Evolutionary conservation across 2,888 invertebrate genomes (phyloP).

Genomic region (Eupithecia exiguata): DNA sequence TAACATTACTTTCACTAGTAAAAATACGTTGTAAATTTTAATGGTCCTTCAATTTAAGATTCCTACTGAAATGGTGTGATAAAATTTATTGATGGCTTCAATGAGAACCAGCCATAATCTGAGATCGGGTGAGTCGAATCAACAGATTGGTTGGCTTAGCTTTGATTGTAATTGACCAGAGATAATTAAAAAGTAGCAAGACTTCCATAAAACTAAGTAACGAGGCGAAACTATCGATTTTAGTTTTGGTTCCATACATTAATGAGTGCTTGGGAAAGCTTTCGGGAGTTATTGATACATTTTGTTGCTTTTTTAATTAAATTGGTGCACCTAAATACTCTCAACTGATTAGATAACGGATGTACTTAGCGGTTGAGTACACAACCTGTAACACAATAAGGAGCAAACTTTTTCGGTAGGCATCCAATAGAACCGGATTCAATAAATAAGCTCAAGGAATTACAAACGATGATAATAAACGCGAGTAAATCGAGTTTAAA

Average conservation of each 20-base stretch:
- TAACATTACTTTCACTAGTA: conserved; percentile 32
- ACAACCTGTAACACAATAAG: not conserved
- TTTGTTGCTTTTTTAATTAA: not conserved
- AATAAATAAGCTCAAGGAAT: not conserved
- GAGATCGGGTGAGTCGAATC: conserved; percentile 72
- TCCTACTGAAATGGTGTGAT: conserved; percentile 80
- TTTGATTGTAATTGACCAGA: conserved; percentile 69
- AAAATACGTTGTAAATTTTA: conserved; percentile 62
- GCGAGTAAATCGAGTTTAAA: not conserved
- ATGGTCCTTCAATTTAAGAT: conserved; percentile 72
- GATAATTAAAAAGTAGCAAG: conserved; percentile 77
- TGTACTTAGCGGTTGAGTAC: not conserved
- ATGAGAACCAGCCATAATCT: conserved; percentile 69
- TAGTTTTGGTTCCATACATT: not conserved
- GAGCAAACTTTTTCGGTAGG: not conserved
- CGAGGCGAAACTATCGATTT: conserved; percentile 17
- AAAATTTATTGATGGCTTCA: conserved; percentile 79
- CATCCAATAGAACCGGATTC: conserved; percentile 1
- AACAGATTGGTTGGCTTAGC: conserved; percentile 65
- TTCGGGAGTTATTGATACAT: not conserved
- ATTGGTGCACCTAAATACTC: not conserved
- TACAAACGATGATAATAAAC: not conserved
- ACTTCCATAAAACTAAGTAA: conserved; percentile 55
- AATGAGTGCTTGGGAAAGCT: not conserved
- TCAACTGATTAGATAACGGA: not conserved